Conservation (phyloP, 1,140 invertebrate genomes). For the Drosophila yakuba region DNA sequence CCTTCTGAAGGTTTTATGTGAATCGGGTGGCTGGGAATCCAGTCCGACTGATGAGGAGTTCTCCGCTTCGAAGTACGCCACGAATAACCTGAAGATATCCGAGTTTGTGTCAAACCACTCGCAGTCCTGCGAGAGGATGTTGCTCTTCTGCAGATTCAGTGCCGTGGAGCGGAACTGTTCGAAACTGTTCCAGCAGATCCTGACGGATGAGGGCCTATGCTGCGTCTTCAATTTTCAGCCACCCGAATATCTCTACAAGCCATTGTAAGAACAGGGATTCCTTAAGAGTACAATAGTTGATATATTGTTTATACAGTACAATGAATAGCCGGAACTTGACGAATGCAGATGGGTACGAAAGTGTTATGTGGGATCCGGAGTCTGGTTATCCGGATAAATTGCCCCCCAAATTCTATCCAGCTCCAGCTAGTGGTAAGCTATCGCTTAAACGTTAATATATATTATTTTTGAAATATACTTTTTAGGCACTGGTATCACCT, state of each 20-base stretch:
- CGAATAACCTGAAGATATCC: slow-evolving; percentile 50
- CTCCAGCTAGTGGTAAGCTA: slow-evolving; percentile 85
- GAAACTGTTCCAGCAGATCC: slow-evolving; percentile 89
- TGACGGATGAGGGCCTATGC: slow-evolving; percentile 93
- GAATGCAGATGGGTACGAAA: slow-evolving; percentile 8
- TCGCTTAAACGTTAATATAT: neutral
- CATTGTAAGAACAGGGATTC: slow-evolving; percentile 54
- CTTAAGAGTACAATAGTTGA: too few relatives aligned
- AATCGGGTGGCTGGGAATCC: slow-evolving; percentile 12
- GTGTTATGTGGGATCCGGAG: slow-evolving; percentile 91
- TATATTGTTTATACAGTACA: neutral
- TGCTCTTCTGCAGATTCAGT: slow-evolving; percentile 88
- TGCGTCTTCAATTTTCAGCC: slow-evolving; percentile 92
- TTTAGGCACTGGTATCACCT: slow-evolving; percentile 87
- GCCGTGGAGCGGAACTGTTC: slow-evolving; percentile 87
- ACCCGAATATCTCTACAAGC: slow-evolving; percentile 87
- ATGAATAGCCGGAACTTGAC: slow-evolving; percentile 36
- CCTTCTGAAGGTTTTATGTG: slow-evolving; percentile 56
- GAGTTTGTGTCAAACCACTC: slow-evolving; percentile 77
- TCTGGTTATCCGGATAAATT: slow-evolving; percentile 87
- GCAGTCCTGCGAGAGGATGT: slow-evolving; percentile 89
- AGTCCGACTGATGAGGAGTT: slow-evolving; percentile 20
- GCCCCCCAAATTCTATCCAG: slow-evolving; percentile 87
- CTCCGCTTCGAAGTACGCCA: neutral
- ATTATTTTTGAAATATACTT: neutral